Evolutionary conservation across 2,888 invertebrate species (phyloP), one percentile per base, ranked within the genome.

Genomic region (Megamerina dolium): DNA sequence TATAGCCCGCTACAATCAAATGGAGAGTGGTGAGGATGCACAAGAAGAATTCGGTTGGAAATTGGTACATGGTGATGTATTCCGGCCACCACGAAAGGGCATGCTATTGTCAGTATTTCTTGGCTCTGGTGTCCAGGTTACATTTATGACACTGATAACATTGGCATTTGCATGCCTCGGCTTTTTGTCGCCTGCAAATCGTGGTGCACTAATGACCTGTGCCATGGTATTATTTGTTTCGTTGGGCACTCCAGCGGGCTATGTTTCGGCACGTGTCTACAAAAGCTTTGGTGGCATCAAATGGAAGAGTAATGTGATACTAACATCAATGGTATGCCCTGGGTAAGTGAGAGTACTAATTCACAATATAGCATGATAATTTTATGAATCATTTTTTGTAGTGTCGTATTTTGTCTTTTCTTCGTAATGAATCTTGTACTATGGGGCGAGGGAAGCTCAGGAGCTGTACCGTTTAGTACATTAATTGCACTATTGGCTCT

Each of bases 91-190:
- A 2, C 79, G 93, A 3, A 90, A 94, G 61, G 95, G 96, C 45
- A 96, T 99, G 94, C 70, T 99, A 13, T 76, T 99, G 14, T 87
- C 96, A 0, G 93, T 99, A 1, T 83, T 96, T 60, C 78, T 96
- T n/a, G 99, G 99, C 10, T 92, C 91, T 33, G 99, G 99, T 16
- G 81, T 90, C 14, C 97, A 99, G 79, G 91, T 80, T 9, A 86
- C 95, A 64, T 90, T 87, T 63, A 97, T 99, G 96, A 85, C 92
- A 1, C 75, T 96, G 38, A 87, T 97, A 39, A 97, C 97, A 0
- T 74, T 99, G 45, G 94, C 90, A 13, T 97, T 99, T 74, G 99
- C 99, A n/a, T 97, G 97, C 70, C 80, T 99, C 51, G 99, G 99
- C 41, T 99, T 99, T 75, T 77, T 99, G 43, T 97, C 96, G 9